Conservation (phyloP, 2,797 vertebrate genomes). For the Rhodeus uyekii region DNA sequence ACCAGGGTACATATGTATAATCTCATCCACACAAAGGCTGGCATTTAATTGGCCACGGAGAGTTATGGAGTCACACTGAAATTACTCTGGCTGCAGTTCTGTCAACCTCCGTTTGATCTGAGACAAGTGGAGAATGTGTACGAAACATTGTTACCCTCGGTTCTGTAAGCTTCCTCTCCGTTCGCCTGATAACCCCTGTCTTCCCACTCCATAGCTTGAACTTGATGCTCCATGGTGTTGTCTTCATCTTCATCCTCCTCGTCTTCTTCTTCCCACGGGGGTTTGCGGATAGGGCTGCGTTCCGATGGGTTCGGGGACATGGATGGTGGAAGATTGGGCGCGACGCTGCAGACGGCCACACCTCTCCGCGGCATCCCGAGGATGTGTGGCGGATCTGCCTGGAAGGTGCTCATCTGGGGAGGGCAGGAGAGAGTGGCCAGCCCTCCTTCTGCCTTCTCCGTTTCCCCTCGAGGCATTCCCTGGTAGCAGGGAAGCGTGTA, state of each 20-base stretch:
- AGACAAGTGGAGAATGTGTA: neutral
- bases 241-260: slow-evolving; percentile 68
- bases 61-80: neutral
- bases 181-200: slow-evolving; percentile 72
- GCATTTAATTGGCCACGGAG: slow-evolving; percentile 22
- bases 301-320: slow-evolving; percentile 82
- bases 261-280: slow-evolving; percentile 87
- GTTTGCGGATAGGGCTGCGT: slow-evolving; percentile 89
- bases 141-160: slow-evolving; percentile 63
- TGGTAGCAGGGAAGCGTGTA: slow-evolving; percentile 77
- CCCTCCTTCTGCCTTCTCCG: slow-evolving; percentile 12
- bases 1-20: slow-evolving; percentile 8
- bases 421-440: slow-evolving; percentile 38
- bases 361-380: slow-evolving; percentile 81
- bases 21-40: slow-evolving; percentile 26
- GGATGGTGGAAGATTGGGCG: slow-evolving; percentile 85
- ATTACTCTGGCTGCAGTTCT: slow-evolving; percentile 4
- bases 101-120: slow-evolving; percentile 31
- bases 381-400: slow-evolving; percentile 85
- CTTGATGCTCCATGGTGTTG: neutral
- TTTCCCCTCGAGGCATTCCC: slow-evolving; percentile 54
- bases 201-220: slow-evolving; percentile 65
- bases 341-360: slow-evolving; percentile 95
- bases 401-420: slow-evolving; percentile 86
- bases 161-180: slow-evolving; percentile 67